Conservation (phyloP, 2,113 vertebrate species). For the Bubo blakistoni region DNA sequence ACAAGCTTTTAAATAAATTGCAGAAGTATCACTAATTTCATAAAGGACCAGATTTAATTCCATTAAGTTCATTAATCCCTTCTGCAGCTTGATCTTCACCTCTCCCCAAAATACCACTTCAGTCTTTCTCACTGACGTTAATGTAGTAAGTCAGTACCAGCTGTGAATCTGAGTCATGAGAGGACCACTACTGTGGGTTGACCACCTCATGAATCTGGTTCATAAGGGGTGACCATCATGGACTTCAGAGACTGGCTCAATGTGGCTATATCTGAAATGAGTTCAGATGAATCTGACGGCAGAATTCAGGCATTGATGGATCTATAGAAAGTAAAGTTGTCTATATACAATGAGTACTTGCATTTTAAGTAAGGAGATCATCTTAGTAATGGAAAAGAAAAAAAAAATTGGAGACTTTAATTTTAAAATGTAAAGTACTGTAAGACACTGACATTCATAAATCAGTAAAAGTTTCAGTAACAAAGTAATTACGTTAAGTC, state of each 20-base stretch:
- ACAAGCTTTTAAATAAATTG: not conserved
- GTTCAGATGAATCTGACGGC: not conserved
- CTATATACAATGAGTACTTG: rapidly evolving
- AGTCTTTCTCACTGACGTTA: not conserved
- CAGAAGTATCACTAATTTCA: not conserved
- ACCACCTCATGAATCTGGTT: not conserved
- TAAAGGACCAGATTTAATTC: not conserved
- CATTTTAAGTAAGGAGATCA: not conserved
- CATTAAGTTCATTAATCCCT: not conserved
- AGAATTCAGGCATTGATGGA: not conserved
- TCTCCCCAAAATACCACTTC: not conserved
- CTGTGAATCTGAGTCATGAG: not conserved
- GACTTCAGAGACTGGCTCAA: not conserved
- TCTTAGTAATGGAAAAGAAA: not conserved
- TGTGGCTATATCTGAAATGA: not conserved
- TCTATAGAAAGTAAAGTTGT: not conserved
- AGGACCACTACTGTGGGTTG: not conserved
- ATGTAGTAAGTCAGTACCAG: not conserved
- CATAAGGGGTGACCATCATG: not conserved
- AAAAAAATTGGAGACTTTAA: not conserved
- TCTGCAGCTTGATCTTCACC: not conserved
- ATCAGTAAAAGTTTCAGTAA: not conserved
- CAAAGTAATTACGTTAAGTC: not conserved
- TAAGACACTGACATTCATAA: not conserved
- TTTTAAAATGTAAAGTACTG: not conserved